Conservation (phyloP, 2,888 invertebrate species). For the Allophyes oxyacanthae region DNA sequence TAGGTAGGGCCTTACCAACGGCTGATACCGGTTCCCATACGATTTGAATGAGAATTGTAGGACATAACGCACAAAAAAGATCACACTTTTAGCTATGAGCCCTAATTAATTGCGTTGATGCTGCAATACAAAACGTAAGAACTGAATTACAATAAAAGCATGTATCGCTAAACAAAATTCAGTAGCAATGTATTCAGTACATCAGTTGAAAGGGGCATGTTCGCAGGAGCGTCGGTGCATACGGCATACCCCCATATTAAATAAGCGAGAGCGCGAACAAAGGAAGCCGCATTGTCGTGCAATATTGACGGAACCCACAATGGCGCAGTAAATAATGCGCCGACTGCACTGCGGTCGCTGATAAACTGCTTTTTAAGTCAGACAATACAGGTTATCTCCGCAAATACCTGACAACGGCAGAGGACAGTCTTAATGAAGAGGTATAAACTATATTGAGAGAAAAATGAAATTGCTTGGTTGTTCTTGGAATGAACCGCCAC, state of each 20-base stretch:
- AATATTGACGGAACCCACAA: conserved; percentile 51
- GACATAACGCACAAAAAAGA: too few relatives aligned
- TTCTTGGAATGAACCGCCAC: background rate
- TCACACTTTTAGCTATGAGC: too few relatives aligned
- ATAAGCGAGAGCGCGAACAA: conserved; percentile 56
- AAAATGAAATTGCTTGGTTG: conserved; percentile 25
- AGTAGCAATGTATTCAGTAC: conserved; percentile 8
- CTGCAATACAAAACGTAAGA: too few relatives aligned
- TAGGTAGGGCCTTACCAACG: too few relatives aligned
- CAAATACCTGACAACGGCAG: conserved; percentile 36
- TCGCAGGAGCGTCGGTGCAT: conserved; percentile 29
- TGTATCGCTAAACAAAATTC: background rate
- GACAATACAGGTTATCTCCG: conserved; percentile 34
- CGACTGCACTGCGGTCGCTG: conserved; percentile 36
- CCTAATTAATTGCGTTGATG: too few relatives aligned
- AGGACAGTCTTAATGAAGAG: conserved; percentile 31
- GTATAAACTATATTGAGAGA: conserved; percentile 9
- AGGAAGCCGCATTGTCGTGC: conserved; percentile 50
- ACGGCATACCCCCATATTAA: conserved; percentile 51
- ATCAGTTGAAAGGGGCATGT: conserved; percentile 1
- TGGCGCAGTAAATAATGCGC: conserved; percentile 43
- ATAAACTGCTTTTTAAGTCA: conserved; percentile 48
- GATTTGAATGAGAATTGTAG: too few relatives aligned
- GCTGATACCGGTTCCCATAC: too few relatives aligned
- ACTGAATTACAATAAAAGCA: too few relatives aligned